Conservation (phyloP, 2,888 invertebrate species). For the Zhengitettix transpicula region DNA sequence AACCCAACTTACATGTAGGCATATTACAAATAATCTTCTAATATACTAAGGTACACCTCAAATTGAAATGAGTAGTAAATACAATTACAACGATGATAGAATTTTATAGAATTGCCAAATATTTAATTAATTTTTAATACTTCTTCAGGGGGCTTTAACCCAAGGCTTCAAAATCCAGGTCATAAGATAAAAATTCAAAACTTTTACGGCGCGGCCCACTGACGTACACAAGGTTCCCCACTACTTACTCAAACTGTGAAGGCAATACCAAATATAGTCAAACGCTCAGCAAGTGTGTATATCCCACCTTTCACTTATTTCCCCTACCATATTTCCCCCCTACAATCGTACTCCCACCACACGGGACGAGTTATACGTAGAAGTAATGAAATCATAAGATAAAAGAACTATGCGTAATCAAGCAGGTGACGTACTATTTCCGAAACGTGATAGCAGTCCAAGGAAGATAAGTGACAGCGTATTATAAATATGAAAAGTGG, state of each 20-base stretch:
- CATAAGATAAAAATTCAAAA: too few species aligned
- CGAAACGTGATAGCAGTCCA: background rate
- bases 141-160: too few species aligned
- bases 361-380: background rate
- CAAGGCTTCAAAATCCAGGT: too few species aligned
- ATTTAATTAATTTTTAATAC: background rate
- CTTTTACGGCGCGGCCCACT: too few species aligned
- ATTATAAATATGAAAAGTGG: too few species aligned
- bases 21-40: too few species aligned
- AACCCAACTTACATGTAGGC: too few species aligned
- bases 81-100: background rate
- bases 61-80: too few species aligned
- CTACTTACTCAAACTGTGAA: background rate
- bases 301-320: slow-evolving; percentile 1
- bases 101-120: background rate
- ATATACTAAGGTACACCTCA: too few species aligned
- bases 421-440: background rate
- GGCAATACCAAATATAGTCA: slow-evolving; percentile 12
- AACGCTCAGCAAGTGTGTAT: background rate
- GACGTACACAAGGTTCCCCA: background rate
- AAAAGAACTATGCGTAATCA: background rate
- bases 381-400: background rate
- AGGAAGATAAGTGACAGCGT: background rate
- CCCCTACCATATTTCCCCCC: background rate
- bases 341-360: background rate